Base-by-base conservation (phyloP, 2,888 invertebrate species). In the Noctua comes region DNA sequence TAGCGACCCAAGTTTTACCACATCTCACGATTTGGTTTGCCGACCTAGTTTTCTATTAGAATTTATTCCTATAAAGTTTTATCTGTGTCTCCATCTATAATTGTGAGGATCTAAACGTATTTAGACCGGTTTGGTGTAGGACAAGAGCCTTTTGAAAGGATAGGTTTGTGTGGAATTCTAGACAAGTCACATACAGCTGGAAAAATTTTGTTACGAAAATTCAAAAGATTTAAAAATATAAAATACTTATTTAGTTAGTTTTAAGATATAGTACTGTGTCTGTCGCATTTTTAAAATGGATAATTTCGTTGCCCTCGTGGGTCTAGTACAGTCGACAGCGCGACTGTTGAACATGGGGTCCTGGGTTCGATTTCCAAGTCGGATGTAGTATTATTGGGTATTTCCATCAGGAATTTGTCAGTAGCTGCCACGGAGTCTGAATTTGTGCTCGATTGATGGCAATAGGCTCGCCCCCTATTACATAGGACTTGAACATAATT, bases 21-120 rank as follows among this genome's bases (percentile, higher is more conserved):
- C 83, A 85, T 76, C 43, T 76, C 65, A 64, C 48, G 27, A 68
- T 80, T 76, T 73, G 69, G 51, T 76, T 36, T 31, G 48, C 6
- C n/a, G 83, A 85, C 76, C 76, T 40, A 70, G 43, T 81, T 83
- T 64, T 68, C 48, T 73, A 80, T 85, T 71, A 57, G 62, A 62
- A 83, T 85, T 84, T 83, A 83, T 83, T 18, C 18, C 27, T 27
- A 57, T 36, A 59, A 80, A 80, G 65, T 76, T 83, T 46, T 73
- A 64, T 83, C 13, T 46, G 64, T 65, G 64, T 79, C 59, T 66
- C 40, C 36, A 21, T 65, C 36, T 72, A 46, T 72, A 69, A 76
- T 57, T 68, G 64, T 31, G 57, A 43, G 57, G 24, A 7, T 57
- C 62, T 31, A 46, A 64, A 75, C 68, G 36, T 68, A 36, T 51